Base-by-base conservation (phyloP, 2,888 invertebrate species). In the Sceliomorpha sp. region DNA sequence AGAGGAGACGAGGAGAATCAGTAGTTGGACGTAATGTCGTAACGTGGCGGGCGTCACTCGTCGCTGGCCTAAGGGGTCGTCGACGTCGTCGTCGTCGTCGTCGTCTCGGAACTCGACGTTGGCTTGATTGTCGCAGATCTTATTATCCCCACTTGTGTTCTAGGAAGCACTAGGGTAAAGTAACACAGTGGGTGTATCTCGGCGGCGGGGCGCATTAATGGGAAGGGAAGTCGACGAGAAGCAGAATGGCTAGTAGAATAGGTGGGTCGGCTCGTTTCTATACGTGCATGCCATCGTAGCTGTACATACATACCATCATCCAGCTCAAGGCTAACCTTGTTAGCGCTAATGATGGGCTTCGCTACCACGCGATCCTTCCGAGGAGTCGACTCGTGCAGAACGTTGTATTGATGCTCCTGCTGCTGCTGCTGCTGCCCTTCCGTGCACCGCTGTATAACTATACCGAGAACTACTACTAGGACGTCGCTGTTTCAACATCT, bases 91-190 rank as follows among this genome's bases (percentile, higher is more conserved):
- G 75, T 79, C 68, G 72, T 73, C 68, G 70, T 59, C 76, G 73
- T 74, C 71, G 73, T 75, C 72, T 70, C 72, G 63, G 45, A 71
- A 60, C 70, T 66, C 71, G 64, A 48, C 73, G 59, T 51, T 50
- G 72, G 76, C 82, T 83, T 85, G 85, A 85, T 85, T 85, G 85
- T 85, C 84, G 83, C 77, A 84, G 85, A 85, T 85, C 85, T 85
- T 85, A 85, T 85, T 85, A 85, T 84, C 85, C 84, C 85, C 80
- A 60, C 81, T 77, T 73, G 76, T 73, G 78, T 70, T 75, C 72
- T 75, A 75, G 73, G 75, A 77, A 75, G 76, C 64, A 64, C 71
- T 72, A 66, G 64, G 71, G 73, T 56, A 37, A 50, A 44, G 72
- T 67, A 44, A 47, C 50, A 44, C 56, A 34, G 68, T 68, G 70